Evolutionary conservation across 2,113 vertebrate genomes (phyloP), one percentile per base, ranked within the genome.

Genomic region (Prionailurus viverrinus): DNA sequence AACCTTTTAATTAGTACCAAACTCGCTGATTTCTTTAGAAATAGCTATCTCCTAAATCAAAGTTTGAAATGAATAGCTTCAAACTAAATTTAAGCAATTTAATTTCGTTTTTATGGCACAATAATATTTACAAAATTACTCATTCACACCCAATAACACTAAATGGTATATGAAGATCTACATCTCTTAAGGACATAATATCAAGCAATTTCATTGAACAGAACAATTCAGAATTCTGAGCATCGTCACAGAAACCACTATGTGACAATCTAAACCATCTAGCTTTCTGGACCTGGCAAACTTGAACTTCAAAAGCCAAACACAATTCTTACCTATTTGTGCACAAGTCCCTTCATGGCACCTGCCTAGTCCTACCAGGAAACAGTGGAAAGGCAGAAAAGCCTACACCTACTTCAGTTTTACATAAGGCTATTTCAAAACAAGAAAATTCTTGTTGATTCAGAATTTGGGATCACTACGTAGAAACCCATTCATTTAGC

Each of bases 11-110:
- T 33, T 84, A 92, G 23, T 33, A 94, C 18, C 71, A 83, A 80
- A 79, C 19, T 90, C 48, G 48, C 21, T 61, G 19, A 4, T 88
- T 79, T 65, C 65, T 83, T 94, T 68, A 88, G 13, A 91, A 68
- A 90, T 55, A 79, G 8, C 55, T 80, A 45, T 65, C 65, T 80
- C 48, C 39, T 69, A 86, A 81, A 80, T 4, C 18, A 79, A 92
- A 86, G 1, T 41, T 92, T 92, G 80, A 84, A 84, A 66, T 68
- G 84, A 89, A 76, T 94, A 85, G 65, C 61, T 94, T 88, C n/a
- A 73, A 92, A 85, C 29, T 78, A 80, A 91, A 21, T 15, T 11
- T 48, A 76, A 89, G 16, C 16, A 92, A 82, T 79, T 92, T 80
- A 80, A 53, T 36, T 81, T 80, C 11, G 23, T 55, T 81, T 63